Evolutionary conservation across 2,113 vertebrate species (phyloP), one percentile per base, ranked within the genome.

Genomic region (Heterotilapia buettikoferi): DNA sequence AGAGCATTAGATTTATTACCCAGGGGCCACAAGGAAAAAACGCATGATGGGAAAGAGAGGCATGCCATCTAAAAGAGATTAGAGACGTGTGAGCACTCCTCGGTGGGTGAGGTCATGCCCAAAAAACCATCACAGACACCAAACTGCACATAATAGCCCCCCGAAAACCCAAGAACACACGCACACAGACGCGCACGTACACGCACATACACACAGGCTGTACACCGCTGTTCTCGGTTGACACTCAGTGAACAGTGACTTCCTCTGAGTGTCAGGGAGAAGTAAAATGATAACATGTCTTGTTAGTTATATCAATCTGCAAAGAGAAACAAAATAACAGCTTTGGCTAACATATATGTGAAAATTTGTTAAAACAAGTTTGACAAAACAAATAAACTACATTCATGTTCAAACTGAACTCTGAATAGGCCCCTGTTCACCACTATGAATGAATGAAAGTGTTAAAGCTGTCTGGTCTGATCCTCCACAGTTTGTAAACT

Each of bases 1-100:
- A 85, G 84, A 95, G 94, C 95, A 97, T 97, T 97, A 96, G 93
- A 93, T 96, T 96, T 96, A 95, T 96, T 95, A 94, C 94, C 94
- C 93, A 91, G 85, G 94, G 95, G 94, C 94, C 96, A 95, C 93
- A 85, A 94, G 92, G 84, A 93, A 93, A 89, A 91, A 92, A 83
- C 79, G 73, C 92, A 89, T 94, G 92, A 94, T 94, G 95, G 92
- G 92, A 94, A 94, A 93, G 91, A 92, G 90, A 95, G 90, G 92
- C 92, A 94, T 95, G 94, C 92, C 87, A 91, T 94, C 93, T 95
- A 96, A 96, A 97, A 96, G 90, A 95, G 96, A 96, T 97, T 97
- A 97, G 95, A 96, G 94, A 93, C 59, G 68, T 47, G 89, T 80
- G 91, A 93, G 94, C 91, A 94, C 94, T 95, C 90, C 92, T 93